Percentiles rank a stretch among this genome's conserved stretches.
These are phyloP conservation scores for Phalacrocorax aristotelis DNA, from an alignment of 2,113 vertebrate species.

Conservation along the genomic window DNA sequence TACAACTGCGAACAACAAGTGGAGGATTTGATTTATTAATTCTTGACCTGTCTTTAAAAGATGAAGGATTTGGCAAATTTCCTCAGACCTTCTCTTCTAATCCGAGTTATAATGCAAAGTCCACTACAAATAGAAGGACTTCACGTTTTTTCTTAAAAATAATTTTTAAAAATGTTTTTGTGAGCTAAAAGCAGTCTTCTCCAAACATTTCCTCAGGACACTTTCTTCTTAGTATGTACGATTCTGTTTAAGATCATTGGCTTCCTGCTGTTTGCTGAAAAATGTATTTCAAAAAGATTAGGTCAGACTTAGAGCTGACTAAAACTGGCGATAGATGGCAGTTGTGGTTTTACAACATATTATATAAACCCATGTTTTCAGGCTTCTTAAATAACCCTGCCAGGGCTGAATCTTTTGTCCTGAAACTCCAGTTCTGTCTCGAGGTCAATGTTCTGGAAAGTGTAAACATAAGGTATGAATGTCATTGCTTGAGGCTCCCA, in stretches of 20 bases:
- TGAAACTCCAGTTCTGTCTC: background rate
- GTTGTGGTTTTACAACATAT: background rate
- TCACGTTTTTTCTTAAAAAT: background rate
- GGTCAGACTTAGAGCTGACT: background rate
- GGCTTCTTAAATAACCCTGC: background rate
- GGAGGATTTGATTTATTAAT: background rate
- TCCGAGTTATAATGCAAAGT: background rate
- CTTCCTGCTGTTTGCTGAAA: background rate
- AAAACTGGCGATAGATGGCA: background rate
- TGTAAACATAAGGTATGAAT: background rate
- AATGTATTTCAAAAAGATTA: background rate
- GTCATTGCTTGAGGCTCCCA: background rate
- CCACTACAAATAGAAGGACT: background rate
- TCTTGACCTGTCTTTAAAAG: background rate
- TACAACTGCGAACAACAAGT: background rate
- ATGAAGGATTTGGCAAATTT: background rate
- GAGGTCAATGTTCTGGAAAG: slow-evolving; percentile 33
- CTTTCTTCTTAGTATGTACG: background rate
- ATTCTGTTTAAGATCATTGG: background rate
- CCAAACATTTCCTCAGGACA: background rate
- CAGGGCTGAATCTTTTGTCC: background rate
- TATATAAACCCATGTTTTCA: background rate
- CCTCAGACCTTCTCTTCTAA: background rate
- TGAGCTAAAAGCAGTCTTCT: background rate
- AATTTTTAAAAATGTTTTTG: fast-evolving